Percentiles rank a stretch among this genome's conserved stretches.
Evolutionary conservation across 2,113 vertebrate species (phyloP).

Genomic region (Dolichallabes microphthalmus): DNA sequence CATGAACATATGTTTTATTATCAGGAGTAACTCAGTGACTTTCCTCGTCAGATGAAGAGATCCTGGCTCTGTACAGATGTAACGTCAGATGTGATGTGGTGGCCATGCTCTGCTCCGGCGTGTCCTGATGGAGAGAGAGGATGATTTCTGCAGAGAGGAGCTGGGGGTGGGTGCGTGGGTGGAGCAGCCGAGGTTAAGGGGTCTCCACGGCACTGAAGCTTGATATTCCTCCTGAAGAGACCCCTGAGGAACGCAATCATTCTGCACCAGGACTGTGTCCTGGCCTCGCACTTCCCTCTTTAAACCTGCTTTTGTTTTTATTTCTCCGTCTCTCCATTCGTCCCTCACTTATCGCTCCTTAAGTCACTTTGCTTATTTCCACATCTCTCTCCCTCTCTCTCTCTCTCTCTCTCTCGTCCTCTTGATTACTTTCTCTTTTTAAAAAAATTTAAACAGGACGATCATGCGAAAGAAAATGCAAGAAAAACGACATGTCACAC

Average conservation of each 20-base stretch:
- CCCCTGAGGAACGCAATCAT: conserved; percentile 32
- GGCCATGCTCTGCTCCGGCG: conserved; percentile 38
- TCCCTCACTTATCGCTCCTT: conserved; percentile 43
- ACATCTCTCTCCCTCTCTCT: background rate
- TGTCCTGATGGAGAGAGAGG: conserved; percentile 17
- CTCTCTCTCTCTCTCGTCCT: background rate
- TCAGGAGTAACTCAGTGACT: background rate
- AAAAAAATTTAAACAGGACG: conserved; percentile 32
- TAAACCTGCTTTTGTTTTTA: conserved; percentile 1
- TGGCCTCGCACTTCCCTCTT: background rate
- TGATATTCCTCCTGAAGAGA: conserved; percentile 51
- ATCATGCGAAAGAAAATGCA: background rate
- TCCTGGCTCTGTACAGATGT: conserved; percentile 47
- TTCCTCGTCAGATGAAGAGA: background rate
- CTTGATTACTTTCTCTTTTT: conserved; percentile 19
- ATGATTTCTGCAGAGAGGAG: conserved; percentile 55
- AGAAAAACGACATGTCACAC: background rate
- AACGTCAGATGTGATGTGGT: conserved; percentile 50
- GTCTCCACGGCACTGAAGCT: conserved; percentile 56
- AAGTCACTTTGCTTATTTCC: conserved; percentile 20
- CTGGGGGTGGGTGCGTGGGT: conserved; percentile 37
- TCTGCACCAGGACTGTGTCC: conserved; percentile 1
- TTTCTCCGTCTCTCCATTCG: conserved; percentile 12
- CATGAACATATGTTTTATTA: conserved; percentile 42
- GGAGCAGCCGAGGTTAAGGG: conserved; percentile 36